phyloP scores from a whole-genome alignment of 2,888 invertebrate genomes.

The Steinernema hermaphroditum region DNA sequence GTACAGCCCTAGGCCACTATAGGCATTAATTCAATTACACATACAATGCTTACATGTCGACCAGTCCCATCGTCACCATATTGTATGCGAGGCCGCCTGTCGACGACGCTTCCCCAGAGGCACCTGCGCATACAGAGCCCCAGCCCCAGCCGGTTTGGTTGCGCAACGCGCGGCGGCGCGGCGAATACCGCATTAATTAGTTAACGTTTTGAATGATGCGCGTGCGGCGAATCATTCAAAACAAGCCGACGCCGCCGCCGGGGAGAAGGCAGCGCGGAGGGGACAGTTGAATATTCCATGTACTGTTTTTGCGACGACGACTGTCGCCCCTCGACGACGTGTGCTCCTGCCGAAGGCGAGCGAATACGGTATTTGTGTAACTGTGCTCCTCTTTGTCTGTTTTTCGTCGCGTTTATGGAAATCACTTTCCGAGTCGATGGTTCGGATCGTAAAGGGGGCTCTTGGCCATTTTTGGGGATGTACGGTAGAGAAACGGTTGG shows the following conservation, averaged over 20 bases:
- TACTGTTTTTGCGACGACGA: neutral
- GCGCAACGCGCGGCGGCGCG: conserved; percentile 8
- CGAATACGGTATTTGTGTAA: too few species aligned
- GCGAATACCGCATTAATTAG: conserved; percentile 27
- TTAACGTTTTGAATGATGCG: conserved; percentile 31
- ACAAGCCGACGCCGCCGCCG: conserved; percentile 15
- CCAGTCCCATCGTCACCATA: neutral
- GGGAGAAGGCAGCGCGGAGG: too few species aligned
- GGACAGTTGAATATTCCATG: conserved; percentile 23
- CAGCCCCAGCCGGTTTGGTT: conserved; percentile 19
- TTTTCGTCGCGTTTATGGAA: too few species aligned
- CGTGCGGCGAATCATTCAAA: conserved; percentile 27
- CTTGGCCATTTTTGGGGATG: too few species aligned
- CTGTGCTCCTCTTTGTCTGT: too few species aligned
- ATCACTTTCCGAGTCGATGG: too few species aligned
- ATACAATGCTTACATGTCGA: conserved; percentile 17
- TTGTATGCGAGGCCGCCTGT: too few species aligned
- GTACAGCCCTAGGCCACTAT: neutral
- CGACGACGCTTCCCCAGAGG: neutral
- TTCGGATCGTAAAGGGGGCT: too few species aligned
- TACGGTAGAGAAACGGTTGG: too few species aligned
- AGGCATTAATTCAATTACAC: conserved; percentile 24
- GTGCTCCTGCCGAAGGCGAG: too few species aligned
- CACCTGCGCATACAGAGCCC: conserved; percentile 12
- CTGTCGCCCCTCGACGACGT: neutral